A percentile compares a stretch with the other conserved stretches of the same genome.
These are phyloP conservation scores for Pyrrhia umbra DNA, from an alignment of 2,888 invertebrate species.

Conservation along the genomic window DNA sequence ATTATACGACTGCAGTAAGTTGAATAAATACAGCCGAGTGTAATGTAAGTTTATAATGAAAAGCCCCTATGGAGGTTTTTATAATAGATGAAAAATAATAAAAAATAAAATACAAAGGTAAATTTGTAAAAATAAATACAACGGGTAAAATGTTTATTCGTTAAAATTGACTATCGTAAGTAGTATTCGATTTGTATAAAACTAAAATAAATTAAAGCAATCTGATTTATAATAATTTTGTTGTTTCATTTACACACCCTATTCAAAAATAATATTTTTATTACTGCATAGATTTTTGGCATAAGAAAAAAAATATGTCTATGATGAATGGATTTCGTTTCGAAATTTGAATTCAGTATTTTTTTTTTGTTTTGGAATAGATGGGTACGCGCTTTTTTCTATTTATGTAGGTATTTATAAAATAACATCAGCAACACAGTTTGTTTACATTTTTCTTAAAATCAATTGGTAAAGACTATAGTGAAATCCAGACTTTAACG, in stretches of 20 bases:
- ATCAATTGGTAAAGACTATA: too few relatives aligned
- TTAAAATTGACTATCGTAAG: constrained; percentile 90
- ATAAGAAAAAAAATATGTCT: too few relatives aligned
- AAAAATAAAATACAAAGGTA: constrained; percentile 86
- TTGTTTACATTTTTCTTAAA: too few relatives aligned
- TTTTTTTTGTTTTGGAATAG: too few relatives aligned
- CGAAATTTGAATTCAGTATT: too few relatives aligned
- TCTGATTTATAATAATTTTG: constrained; percentile 88
- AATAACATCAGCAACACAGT: too few relatives aligned
- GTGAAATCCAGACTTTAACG: background rate
- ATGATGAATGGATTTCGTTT: too few relatives aligned
- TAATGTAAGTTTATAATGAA: constrained; percentile 89
- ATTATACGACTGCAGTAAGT: constrained; percentile 85
- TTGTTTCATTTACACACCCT: constrained; percentile 77
- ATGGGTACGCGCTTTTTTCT: too few relatives aligned
- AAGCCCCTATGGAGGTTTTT: constrained; percentile 90
- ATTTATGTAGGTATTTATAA: too few relatives aligned
- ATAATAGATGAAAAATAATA: constrained; percentile 82
- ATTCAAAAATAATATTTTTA: background rate
- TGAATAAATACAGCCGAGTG: constrained; percentile 79
- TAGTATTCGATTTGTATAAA: constrained; percentile 91
- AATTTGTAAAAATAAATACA: constrained; percentile 87
- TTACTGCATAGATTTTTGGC: background rate
- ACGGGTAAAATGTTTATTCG: constrained; percentile 90
- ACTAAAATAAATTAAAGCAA: constrained; percentile 90